Percentiles rank a stretch among this genome's conserved stretches.
Evolutionary conservation across 1,140 invertebrate species (phyloP).

Genomic region (Orius laevigatus): DNA sequence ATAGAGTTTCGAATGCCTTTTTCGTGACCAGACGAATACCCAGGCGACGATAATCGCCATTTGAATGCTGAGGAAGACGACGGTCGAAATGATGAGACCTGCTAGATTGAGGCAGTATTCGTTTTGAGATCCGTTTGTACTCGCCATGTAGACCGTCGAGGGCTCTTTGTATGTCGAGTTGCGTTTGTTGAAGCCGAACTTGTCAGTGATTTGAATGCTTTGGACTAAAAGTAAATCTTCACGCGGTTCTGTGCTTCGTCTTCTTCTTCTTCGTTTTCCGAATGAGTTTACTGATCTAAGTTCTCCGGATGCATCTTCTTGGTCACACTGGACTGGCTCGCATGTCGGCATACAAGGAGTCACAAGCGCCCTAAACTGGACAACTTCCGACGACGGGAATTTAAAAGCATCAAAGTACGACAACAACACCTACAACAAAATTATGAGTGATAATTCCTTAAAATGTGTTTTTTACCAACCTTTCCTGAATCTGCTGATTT

Average conservation of each 20-base stretch:
- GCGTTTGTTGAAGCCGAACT: constrained; percentile 59
- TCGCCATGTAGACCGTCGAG: constrained; percentile 36
- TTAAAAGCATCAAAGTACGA: constrained; percentile 92
- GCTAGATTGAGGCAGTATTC: constrained; percentile 52
- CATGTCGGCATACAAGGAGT: constrained; percentile 85
- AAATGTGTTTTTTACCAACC: constrained; percentile 18
- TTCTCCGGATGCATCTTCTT: constrained; percentile 60
- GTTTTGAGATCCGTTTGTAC: constrained; percentile 27
- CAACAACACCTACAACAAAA: constrained; percentile 50
- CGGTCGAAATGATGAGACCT: constrained; percentile 62
- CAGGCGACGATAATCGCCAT: constrained; percentile 64
- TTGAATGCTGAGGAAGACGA: constrained; percentile 65
- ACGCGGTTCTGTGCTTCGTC: constrained; percentile 29
- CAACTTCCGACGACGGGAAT: constrained; percentile 85
- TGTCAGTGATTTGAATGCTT: constrained; percentile 82
- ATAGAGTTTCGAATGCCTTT: constrained; percentile 26
- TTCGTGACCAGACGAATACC: constrained; percentile 58
- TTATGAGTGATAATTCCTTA: not conserved
- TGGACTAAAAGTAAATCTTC: constrained; percentile 77
- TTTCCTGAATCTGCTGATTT: constrained; percentile 55
- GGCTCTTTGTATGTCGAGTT: constrained; percentile 25
- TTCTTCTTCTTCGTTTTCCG: constrained; percentile 51
- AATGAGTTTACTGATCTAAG: constrained; percentile 63
- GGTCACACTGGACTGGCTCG: constrained; percentile 74
- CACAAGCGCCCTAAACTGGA: constrained; percentile 83